Evolutionary conservation across 2,888 invertebrate genomes (phyloP).

Genomic region (Tenthredo distinguenda): DNA sequence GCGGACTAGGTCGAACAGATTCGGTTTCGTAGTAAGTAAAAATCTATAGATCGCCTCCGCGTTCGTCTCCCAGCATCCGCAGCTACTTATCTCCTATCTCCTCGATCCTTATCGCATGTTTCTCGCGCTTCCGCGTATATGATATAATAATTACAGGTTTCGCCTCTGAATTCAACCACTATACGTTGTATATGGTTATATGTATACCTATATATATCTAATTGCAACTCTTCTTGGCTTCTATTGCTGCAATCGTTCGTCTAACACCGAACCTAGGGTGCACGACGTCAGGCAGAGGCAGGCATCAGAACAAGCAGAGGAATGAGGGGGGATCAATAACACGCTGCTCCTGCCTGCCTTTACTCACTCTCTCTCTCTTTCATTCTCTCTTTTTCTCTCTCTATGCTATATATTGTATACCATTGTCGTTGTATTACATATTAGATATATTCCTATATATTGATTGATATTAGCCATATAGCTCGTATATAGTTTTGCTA

Average conservation of each 20-base stretch:
- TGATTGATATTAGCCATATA: constrained; percentile 15
- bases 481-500: background rate
- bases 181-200: too few relatives aligned
- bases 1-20: constrained; percentile 26
- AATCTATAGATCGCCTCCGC: background rate
- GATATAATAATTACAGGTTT: background rate
- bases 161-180: background rate
- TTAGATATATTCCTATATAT: background rate
- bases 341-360: constrained; percentile 65
- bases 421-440: background rate
- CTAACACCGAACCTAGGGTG: background rate
- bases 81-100: background rate
- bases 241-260: background rate
- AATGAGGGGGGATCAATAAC: constrained; percentile 75
- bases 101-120: background rate
- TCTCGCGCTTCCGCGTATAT: background rate
- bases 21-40: background rate
- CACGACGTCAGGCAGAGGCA: constrained; percentile 19
- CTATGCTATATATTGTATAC: background rate
- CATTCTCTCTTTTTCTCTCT: background rate
- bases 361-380: background rate
- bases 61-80: background rate
- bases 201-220: background rate
- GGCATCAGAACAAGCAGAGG: constrained; percentile 58
- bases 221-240: background rate